Conservation (phyloP, 2,113 vertebrate genomes). For the Nipponia nippon region DNA sequence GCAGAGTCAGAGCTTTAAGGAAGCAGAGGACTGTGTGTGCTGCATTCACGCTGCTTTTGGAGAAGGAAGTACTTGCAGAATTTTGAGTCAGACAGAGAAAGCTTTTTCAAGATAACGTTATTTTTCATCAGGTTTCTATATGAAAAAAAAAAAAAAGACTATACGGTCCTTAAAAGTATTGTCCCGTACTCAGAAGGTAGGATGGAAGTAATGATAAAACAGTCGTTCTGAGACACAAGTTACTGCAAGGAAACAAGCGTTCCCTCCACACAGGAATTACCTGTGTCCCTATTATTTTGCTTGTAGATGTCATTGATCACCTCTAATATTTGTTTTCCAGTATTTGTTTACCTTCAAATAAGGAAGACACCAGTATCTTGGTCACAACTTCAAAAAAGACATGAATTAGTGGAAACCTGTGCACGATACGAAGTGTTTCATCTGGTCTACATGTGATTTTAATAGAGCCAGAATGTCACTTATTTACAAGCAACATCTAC, state of each 20-base stretch:
- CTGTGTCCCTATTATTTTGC: not conserved
- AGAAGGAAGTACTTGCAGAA: not conserved
- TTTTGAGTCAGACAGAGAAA: not conserved
- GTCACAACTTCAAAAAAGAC: not conserved
- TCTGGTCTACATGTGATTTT: fast-evolving
- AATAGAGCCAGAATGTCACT: not conserved
- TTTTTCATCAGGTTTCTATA: not conserved
- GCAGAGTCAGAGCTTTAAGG: not conserved
- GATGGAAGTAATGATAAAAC: fast-evolving
- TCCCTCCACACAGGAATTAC: not conserved
- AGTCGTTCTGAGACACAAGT: not conserved
- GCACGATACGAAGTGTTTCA: not conserved
- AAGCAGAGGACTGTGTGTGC: not conserved
- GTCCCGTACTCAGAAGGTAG: not conserved
- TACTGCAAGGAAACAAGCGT: not conserved
- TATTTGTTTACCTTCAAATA: not conserved
- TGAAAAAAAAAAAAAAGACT: not conserved
- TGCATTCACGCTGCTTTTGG: not conserved
- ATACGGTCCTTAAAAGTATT: fast-evolving
- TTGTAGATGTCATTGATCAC: not conserved
- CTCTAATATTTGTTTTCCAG: not conserved
- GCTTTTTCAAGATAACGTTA: not conserved
- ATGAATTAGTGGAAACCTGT: fast-evolving
- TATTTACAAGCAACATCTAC: not conserved
- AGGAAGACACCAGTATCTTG: not conserved